Conservation (phyloP, 2,113 vertebrate genomes). For the Lipophrys pholis region DNA sequence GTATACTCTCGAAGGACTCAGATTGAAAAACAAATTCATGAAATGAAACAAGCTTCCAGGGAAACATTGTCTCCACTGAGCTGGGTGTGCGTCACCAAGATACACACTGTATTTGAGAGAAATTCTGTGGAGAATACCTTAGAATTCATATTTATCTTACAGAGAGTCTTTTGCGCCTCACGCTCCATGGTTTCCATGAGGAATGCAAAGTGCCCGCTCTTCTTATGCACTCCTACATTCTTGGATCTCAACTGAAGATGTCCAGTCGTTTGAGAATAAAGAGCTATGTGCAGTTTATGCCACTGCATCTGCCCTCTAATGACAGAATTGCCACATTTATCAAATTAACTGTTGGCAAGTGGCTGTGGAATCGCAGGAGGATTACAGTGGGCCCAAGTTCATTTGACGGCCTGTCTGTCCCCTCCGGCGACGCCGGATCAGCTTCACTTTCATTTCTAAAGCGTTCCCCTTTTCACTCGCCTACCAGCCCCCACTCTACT, state of each 20-base stretch:
- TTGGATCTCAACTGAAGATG: slow-evolving; percentile 10
- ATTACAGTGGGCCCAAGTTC: slow-evolving; percentile 58
- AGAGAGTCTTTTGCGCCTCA: background rate
- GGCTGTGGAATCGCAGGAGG: slow-evolving; percentile 34
- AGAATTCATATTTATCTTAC: slow-evolving; percentile 9
- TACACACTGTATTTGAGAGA: slow-evolving; percentile 14
- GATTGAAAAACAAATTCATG: slow-evolving; percentile 4
- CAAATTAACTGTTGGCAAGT: slow-evolving; percentile 69
- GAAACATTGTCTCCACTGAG: slow-evolving; percentile 13
- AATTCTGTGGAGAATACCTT: slow-evolving; percentile 15
- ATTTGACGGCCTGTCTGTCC: slow-evolving; percentile 53
- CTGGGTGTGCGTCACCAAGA: slow-evolving; percentile 16
- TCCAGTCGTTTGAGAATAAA: slow-evolving; percentile 23
- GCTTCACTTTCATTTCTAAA: slow-evolving; percentile 71
- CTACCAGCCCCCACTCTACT: slow-evolving; percentile 38
- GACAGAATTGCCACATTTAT: slow-evolving; percentile 58
- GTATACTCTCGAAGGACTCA: background rate
- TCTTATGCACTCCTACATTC: background rate
- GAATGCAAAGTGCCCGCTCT: slow-evolving; percentile 11
- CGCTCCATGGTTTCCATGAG: slow-evolving; percentile 3
- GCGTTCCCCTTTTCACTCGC: slow-evolving; percentile 51
- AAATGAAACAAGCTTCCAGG: slow-evolving; percentile 14
- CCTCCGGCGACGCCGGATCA: slow-evolving; percentile 41
- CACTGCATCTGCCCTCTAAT: slow-evolving; percentile 34
- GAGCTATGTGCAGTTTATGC: slow-evolving; percentile 21